Evolutionary conservation across 2,113 vertebrate species (phyloP), one percentile per base, ranked within the genome.

Genomic region (Garra rufa): DNA sequence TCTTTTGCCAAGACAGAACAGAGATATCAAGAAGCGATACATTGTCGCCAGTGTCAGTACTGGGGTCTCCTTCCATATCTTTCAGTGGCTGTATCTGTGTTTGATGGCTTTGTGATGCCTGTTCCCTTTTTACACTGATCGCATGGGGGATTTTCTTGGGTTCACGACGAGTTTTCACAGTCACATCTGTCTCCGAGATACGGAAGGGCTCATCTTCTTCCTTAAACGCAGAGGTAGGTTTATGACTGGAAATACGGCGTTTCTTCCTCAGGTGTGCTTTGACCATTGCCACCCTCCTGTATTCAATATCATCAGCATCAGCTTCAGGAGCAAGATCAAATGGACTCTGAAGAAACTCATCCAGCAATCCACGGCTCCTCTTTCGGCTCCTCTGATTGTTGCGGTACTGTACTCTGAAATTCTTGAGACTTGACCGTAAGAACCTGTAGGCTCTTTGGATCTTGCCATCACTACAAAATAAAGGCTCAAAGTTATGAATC

Each of bases 11-110:
- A 2, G 93, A 93, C 61, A 93, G 67, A 84, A 94, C 91, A 21
- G 92, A 86, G 9, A 94, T 88, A 87, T 95, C 95, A 1, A 95
- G 91, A 28, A 95, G 89, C 0, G 92, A 92, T 61, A 91, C 80
- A 13, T 86, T 59, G 43, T 92, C 88, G 6, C 2, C 87, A 19
- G 85, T 89, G 46, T 78, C 81, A 9, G 50, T 21, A 17, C 81
- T 70, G 0, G 77, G 76, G 24, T 43, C 77, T 10, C 83, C 85
- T 0, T 88, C 85, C 11, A 0, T 34, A 6, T 61, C 30, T 30
- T 46, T 85, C 7, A 77, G 74, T 2, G 41, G 0, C 30, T 0
- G 44, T 9, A 71, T 69, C 6, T n/a, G 9, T 7, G 69, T 63
- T 14, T 83, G 55, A 4, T 88, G 76, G n/a, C 2, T 17, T 3